Evolutionary conservation across 2,113 vertebrate genomes (phyloP).

Genomic region (Petaurus breviceps): DNA sequence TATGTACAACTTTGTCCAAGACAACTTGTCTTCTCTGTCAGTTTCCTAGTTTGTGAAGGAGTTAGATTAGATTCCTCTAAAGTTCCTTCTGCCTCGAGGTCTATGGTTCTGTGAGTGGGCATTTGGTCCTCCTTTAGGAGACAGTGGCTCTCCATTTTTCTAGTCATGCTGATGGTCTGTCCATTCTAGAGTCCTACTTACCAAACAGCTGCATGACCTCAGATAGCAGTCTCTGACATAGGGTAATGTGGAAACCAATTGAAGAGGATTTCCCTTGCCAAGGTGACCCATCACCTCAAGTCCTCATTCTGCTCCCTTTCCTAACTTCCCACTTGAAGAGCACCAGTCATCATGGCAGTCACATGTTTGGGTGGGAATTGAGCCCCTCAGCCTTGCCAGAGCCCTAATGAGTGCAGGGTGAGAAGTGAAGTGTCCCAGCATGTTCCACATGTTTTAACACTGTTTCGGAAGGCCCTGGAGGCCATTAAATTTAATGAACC

Average conservation of each 20-base stretch:
- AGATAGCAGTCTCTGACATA: not conserved
- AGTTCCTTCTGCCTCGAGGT: not conserved
- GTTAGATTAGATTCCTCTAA: not conserved
- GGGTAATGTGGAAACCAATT: conserved; percentile 25
- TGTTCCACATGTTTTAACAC: conserved; percentile 90
- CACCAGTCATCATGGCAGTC: conserved; percentile 83
- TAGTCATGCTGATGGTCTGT: not conserved
- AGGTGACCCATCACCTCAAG: conserved; percentile 16
- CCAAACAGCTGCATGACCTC: not conserved
- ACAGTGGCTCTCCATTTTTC: not conserved
- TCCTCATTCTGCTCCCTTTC: not conserved
- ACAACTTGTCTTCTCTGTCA: not conserved
- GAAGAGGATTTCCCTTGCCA: conserved; percentile 37
- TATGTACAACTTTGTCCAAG: not conserved
- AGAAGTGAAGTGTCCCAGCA: conserved; percentile 89
- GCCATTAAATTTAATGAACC: conserved; percentile 94
- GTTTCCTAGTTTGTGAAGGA: not conserved
- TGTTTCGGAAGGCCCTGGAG: conserved; percentile 90
- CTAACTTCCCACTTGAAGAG: not conserved
- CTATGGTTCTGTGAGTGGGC: not conserved
- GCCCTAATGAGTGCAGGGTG: conserved; percentile 85
- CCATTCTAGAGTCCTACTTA: not conserved
- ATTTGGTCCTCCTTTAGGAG: not conserved
- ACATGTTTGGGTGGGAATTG: conserved; percentile 86
- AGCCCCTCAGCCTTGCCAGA: conserved; percentile 85